Evolutionary conservation across 30 jellyfish, hydroid and myxozoan species (phyloP), one percentile per base, ranked within the genome.

Genomic region (Aurelia coerulea): DNA sequence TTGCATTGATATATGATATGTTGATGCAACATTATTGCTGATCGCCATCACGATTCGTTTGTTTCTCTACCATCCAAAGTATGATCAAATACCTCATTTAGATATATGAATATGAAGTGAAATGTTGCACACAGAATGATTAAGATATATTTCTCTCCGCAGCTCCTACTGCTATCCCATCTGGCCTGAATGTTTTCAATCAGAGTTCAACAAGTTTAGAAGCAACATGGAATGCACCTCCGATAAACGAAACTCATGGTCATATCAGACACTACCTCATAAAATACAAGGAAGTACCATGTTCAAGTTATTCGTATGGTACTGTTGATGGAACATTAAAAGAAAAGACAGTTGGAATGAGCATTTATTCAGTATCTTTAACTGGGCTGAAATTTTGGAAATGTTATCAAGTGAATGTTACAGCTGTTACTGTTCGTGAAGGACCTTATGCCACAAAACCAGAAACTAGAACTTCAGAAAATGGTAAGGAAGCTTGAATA

Each of bases 111-210:
- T n/a, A n/a, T n/a, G n/a, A n/a, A n/a, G n/a, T n/a, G n/a, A n/a
- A n/a, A n/a, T n/a, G n/a, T n/a, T n/a, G n/a, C n/a, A n/a, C n/a
- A n/a, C n/a, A n/a, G n/a, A n/a, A n/a, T n/a, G n/a, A n/a, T n/a
- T n/a, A n/a, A n/a, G n/a, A n/a, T n/a, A n/a, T n/a, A n/a, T n/a
- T n/a, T n/a, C n/a, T n/a, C n/a, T n/a, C n/a, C n/a, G 53, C 10
- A 77, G 87, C 77, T 10, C 87, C 87, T 5, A 77, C 87, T 77
- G 76, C 16, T 35, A 2, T 10, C 9, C 87, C 87, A 13, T 3
- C 33, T 8, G 39, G n/a, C 46, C 35, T 77, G 52, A 50, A 6
- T 9, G 76, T 56, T 35, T 13, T 10, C 7, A 35, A 51, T 41
- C 6, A 10, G 15, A 56, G 65, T 41, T 77, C 87, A 77, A 53